Evolutionary conservation across 2,797 vertebrate species (phyloP).

Genomic region (Sebastes glaucus): DNA sequence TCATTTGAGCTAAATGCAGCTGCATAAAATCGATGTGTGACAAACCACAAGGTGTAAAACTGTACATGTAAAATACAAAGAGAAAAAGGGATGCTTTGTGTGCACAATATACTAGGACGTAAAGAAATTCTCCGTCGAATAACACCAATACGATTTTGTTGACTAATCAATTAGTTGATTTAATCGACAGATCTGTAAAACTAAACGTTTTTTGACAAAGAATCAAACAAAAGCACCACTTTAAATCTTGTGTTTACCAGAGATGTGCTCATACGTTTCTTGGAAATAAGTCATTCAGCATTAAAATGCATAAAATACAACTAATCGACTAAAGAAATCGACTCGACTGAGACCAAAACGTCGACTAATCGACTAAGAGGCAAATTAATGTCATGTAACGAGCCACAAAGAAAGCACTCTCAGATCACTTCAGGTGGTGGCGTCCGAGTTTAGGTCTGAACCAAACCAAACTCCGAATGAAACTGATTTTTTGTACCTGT

Average conservation of each 20-base stretch:
- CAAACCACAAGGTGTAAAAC: neutral
- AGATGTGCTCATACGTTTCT: neutral
- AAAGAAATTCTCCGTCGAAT: no score
- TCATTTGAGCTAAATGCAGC: neutral
- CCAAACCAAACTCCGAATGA: neutral
- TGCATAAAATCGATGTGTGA: neutral
- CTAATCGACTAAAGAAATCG: neutral
- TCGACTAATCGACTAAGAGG: no score
- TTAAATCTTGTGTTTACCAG: neutral
- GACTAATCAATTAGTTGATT: no score
- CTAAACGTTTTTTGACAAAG: neutral
- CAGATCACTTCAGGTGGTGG: neutral
- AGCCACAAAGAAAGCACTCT: neutral
- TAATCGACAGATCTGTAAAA: neutral
- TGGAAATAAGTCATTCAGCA: neutral
- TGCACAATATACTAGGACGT: neutral
- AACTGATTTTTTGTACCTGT: neutral
- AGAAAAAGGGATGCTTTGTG: neutral
- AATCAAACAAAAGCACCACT: neutral
- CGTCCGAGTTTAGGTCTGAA: neutral
- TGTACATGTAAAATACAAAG: neutral
- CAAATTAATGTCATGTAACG: neutral
- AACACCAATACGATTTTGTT: no score
- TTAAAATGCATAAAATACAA: fast-evolving
- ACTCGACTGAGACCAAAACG: neutral